Percentiles rank a stretch among this genome's conserved stretches.
Evolutionary conservation across 2,113 vertebrate genomes (phyloP).

Genomic region (Phoenicopterus ruber): DNA sequence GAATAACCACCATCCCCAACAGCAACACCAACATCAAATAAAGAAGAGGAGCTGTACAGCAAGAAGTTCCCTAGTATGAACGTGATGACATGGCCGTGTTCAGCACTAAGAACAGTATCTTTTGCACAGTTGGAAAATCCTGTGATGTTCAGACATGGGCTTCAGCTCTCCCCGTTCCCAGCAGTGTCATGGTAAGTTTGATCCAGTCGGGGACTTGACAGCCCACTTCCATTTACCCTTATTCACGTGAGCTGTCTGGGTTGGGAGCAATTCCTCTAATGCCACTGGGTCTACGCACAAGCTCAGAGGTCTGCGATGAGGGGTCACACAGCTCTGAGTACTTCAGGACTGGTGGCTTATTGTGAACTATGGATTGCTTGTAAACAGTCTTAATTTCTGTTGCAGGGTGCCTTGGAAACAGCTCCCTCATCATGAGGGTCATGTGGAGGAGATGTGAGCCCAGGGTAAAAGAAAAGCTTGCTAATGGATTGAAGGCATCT

Average conservation of each 20-base stretch:
- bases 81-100: not conserved
- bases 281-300: not conserved
- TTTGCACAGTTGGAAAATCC: not conserved
- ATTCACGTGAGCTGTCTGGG: not conserved
- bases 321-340: not conserved
- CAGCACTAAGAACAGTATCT: not conserved
- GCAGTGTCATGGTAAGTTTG: constrained; percentile 27
- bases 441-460: not conserved
- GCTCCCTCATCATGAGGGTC: not conserved
- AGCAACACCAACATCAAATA: not conserved
- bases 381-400: constrained; percentile 19
- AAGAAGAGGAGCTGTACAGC: not conserved
- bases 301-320: not conserved
- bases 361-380: not conserved
- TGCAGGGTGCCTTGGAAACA: constrained; percentile 14
- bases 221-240: not conserved
- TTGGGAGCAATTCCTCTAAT: not conserved
- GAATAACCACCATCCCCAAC: not conserved
- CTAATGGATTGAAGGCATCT: not conserved
- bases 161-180: not conserved
- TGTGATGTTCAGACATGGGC: not conserved
- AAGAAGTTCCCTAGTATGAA: not conserved
- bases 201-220: not conserved
- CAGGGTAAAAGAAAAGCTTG: not conserved
- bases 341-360: not conserved